A percentile compares a stretch with the other conserved stretches of the same genome.
phyloP scores from a whole-genome alignment of 2,113 vertebrate species.

The Todiramphus chloris region DNA sequence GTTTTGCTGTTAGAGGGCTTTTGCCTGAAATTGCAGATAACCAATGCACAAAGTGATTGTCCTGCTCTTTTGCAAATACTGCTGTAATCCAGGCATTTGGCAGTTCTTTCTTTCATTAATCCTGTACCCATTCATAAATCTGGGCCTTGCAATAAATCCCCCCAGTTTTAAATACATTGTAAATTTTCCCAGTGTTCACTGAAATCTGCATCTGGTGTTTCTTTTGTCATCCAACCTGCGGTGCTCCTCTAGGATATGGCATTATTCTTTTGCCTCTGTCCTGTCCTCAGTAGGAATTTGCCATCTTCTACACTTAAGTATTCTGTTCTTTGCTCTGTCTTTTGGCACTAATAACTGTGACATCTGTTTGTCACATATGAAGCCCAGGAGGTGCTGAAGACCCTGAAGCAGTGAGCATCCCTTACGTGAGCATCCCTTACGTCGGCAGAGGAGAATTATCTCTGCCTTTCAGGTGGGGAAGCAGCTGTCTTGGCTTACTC shows the following conservation, averaged over 20 bases:
- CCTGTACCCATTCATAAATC: background rate
- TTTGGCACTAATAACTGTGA: constrained; percentile 10
- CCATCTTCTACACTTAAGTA: background rate
- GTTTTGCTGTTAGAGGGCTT: background rate
- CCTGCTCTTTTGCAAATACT: background rate
- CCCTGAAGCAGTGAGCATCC: background rate
- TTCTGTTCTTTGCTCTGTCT: background rate
- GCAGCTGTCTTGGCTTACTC: background rate
- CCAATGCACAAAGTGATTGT: background rate
- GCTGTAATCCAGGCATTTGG: background rate
- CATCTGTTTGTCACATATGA: constrained; percentile 32
- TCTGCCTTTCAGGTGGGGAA: background rate
- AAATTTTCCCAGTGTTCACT: background rate
- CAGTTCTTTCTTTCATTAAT: background rate
- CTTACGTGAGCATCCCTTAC: background rate
- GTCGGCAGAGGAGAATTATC: background rate
- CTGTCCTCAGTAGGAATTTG: background rate
- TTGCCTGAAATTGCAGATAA: background rate
- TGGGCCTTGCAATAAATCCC: background rate
- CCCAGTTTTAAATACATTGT: background rate
- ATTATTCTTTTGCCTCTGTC: background rate
- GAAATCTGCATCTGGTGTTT: background rate
- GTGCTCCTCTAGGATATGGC: background rate
- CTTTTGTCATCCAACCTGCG: background rate
- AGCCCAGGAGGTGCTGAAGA: background rate